phyloP scores from a whole-genome alignment of 2,888 invertebrate genomes.

The Philereme transversata region DNA sequence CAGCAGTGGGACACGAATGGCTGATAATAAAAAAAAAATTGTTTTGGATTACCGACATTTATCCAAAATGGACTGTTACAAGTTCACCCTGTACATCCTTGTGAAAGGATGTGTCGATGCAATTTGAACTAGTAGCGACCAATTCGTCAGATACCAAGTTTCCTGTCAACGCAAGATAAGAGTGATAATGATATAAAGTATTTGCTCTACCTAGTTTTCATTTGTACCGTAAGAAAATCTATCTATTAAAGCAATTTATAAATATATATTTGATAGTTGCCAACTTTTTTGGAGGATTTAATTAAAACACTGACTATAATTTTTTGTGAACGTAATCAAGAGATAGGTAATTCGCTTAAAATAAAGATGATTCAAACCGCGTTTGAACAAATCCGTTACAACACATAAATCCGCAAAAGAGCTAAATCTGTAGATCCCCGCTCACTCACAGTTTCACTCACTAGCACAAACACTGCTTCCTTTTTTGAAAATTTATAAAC shows the following conservation, averaged over 20 bases:
- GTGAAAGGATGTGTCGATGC: constrained; percentile 6
- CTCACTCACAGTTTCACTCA: constrained; percentile 26
- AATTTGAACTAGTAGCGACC: neutral
- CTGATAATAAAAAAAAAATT: too few relatives aligned
- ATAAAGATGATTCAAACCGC: constrained; percentile 29
- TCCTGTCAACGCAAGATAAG: constrained; percentile 18
- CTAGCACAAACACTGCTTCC: constrained; percentile 36
- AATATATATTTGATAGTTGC: too few relatives aligned
- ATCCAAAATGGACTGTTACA: neutral
- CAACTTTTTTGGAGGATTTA: too few relatives aligned
- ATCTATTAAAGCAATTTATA: neutral
- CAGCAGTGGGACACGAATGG: too few relatives aligned
- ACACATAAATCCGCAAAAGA: constrained; percentile 5
- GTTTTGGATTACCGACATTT: too few relatives aligned
- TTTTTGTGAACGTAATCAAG: neutral
- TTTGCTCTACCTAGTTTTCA: constrained; percentile 23
- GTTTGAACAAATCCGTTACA: constrained; percentile 24
- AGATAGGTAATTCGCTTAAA: constrained; percentile 17
- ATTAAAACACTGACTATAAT: neutral
- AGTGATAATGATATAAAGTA: constrained; percentile 20
- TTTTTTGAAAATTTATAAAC: constrained; percentile 19
- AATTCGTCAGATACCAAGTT: constrained; percentile 10
- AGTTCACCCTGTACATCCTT: neutral
- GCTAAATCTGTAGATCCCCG: constrained; percentile 22
- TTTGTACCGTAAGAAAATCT: neutral